These are phyloP conservation scores for Heliconius aoede DNA, from an alignment of 2,888 invertebrate genomes.

Conservation along the genomic window DNA sequence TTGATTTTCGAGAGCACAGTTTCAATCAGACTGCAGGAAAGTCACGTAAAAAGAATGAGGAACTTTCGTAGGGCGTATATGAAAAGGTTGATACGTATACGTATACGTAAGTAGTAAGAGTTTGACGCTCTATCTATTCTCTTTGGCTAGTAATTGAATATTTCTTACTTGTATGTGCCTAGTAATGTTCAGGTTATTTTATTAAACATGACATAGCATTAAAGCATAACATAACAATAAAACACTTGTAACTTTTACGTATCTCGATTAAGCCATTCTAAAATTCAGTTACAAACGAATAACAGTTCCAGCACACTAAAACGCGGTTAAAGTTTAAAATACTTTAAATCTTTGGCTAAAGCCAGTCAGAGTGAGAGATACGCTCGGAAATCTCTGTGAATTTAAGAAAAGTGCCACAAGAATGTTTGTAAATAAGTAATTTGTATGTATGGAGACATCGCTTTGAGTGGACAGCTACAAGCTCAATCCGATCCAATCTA, in stretches of 20 bases:
- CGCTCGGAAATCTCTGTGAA: constrained; percentile 17
- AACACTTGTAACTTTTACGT: background rate
- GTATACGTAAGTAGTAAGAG: no score
- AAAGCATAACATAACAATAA: background rate
- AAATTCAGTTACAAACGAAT: constrained; percentile 13
- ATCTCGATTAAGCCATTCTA: background rate
- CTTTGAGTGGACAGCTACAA: background rate
- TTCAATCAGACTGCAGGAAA: no score
- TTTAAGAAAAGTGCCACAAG: constrained; percentile 20
- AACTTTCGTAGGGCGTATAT: no score
- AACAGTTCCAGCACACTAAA: constrained; percentile 3
- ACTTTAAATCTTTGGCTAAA: constrained; percentile 7
- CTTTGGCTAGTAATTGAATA: no score
- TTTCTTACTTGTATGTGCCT: no score
- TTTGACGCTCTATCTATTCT: no score
- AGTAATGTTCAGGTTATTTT: no score
- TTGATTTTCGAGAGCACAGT: no score
- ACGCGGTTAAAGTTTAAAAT: constrained; percentile 16
- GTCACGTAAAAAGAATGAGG: no score
- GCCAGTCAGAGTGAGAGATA: constrained; percentile 12
- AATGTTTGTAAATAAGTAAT: constrained; percentile 18
- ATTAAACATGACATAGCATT: no score
- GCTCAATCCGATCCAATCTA: no score
- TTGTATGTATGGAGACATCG: background rate
- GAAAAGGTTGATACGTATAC: no score